Evolutionary conservation across 2,888 invertebrate species (phyloP).

Genomic region (Lasioglossum calceatum): DNA sequence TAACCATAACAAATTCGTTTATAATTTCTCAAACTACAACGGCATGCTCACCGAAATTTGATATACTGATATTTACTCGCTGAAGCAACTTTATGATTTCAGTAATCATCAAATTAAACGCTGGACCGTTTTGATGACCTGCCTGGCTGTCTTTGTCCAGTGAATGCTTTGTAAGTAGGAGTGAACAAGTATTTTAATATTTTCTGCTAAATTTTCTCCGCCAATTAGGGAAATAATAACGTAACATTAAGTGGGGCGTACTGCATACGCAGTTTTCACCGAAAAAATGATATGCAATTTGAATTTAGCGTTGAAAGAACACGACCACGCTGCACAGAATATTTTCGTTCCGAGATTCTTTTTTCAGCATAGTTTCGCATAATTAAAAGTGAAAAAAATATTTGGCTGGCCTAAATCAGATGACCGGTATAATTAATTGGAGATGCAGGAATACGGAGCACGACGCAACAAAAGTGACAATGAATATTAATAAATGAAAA

Average conservation of each 20-base stretch:
- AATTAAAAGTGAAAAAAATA: not conserved
- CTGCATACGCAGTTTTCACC: not conserved
- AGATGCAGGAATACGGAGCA: not conserved
- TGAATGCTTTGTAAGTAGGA: not conserved
- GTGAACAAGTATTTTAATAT: not conserved
- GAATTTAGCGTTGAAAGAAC: not conserved
- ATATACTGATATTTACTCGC: not conserved
- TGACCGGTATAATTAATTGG: not conserved
- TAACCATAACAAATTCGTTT: not conserved
- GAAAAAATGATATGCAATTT: not conserved
- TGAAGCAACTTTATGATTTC: not conserved
- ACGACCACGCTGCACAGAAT: not conserved
- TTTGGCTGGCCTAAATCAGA: not conserved
- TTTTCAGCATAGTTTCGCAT: not conserved
- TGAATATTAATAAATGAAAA: not conserved
- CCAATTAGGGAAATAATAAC: not conserved
- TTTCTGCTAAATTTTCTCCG: not conserved
- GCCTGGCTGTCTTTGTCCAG: not conserved
- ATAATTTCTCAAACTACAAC: not conserved
- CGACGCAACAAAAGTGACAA: not conserved
- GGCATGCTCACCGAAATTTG: not conserved
- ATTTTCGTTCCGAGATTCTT: not conserved
- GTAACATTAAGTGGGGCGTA: not conserved
- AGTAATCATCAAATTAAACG: not conserved
- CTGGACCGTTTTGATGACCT: not conserved